Conservation (phyloP, 2,113 vertebrate species). For the Semnornis frantzii region DNA sequence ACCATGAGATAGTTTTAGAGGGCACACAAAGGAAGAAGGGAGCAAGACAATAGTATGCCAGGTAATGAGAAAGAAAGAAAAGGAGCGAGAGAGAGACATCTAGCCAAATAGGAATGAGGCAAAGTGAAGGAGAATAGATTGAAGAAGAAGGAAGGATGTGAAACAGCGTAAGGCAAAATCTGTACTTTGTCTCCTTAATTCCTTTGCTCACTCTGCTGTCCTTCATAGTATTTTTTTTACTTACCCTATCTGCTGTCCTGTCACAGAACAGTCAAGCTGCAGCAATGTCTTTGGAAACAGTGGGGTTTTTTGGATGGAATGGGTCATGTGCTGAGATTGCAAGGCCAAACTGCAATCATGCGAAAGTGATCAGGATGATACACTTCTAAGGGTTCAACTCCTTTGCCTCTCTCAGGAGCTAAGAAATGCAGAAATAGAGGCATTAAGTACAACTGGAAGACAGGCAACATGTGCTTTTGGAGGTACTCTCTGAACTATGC, state of each 20-base stretch:
- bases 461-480: background rate
- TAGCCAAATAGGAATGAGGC: background rate
- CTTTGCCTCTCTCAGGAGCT: background rate
- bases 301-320: background rate
- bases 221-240: background rate
- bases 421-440: background rate
- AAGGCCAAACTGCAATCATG: background rate
- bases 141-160: background rate
- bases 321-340: background rate
- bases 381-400: background rate
- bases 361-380: background rate
- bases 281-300: background rate
- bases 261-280: background rate
- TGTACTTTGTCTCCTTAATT: background rate
- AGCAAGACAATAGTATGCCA: background rate
- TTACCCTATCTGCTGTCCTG: background rate
- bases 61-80: background rate
- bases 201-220: background rate
- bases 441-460: background rate
- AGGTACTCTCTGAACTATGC: background rate
- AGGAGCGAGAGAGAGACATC: background rate
- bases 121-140: background rate
- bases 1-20: background rate
- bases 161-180: background rate
- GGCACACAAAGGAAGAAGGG: background rate